phyloP scores from a whole-genome alignment of 2,797 vertebrate genomes.

The Darevskia mixta region DNA sequence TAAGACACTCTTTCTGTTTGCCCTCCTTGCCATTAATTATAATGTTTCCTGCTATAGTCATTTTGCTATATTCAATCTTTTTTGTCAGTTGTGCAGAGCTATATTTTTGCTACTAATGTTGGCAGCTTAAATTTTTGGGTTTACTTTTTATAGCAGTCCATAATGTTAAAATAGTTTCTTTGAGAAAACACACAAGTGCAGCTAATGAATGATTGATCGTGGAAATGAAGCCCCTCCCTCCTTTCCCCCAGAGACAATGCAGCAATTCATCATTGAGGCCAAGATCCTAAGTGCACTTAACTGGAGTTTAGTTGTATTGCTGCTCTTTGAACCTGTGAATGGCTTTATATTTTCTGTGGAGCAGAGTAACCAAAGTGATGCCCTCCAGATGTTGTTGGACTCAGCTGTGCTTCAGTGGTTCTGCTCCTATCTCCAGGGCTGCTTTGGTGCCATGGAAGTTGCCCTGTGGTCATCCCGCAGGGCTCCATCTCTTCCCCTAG shows the following conservation, averaged over 20 bases:
- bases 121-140: background rate
- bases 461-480: too few relatives aligned
- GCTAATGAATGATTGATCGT: background rate
- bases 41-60: slow-evolving; percentile 2
- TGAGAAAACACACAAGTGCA: background rate
- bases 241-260: background rate
- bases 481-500: too few relatives aligned
- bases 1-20: slow-evolving; percentile 49
- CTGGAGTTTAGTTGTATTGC: background rate
- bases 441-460: too few relatives aligned
- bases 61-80: background rate
- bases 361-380: too few relatives aligned
- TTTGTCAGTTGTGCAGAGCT: background rate
- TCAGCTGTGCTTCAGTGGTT: too few relatives aligned
- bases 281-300: background rate
- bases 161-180: background rate
- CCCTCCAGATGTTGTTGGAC: too few relatives aligned
- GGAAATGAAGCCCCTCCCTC: background rate
- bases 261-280: background rate
- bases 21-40: background rate
- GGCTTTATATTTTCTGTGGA: background rate
- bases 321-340: background rate
- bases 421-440: too few relatives aligned
- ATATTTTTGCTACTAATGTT: background rate
- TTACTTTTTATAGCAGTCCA: too few relatives aligned